Evolutionary conservation across 2,888 invertebrate genomes (phyloP).

Genomic region (Germaria angustata): DNA sequence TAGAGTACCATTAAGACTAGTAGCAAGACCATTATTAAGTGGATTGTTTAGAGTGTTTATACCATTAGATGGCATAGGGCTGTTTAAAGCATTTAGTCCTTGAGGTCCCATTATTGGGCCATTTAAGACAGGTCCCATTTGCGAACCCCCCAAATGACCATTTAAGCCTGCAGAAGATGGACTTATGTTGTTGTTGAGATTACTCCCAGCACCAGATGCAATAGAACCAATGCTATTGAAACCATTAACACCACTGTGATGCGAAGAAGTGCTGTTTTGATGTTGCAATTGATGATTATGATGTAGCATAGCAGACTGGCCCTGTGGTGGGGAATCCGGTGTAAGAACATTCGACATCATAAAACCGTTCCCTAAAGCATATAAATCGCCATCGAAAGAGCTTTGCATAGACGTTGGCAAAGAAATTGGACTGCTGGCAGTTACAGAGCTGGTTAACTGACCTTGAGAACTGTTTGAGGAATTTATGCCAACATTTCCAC

Average conservation of each 20-base stretch:
- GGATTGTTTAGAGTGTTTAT: constrained; percentile 60
- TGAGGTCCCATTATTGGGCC: constrained; percentile 62
- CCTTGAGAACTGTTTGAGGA: constrained; percentile 74
- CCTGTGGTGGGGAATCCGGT: constrained; percentile 80
- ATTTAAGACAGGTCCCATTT: constrained; percentile 67
- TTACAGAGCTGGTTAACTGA: constrained; percentile 76
- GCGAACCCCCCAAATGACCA: constrained; percentile 66
- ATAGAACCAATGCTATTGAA: constrained; percentile 62
- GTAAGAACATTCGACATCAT: constrained; percentile 78
- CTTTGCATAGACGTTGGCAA: constrained; percentile 86
- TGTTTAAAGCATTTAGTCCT: constrained; percentile 61
- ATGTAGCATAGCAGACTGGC: constrained; percentile 67
- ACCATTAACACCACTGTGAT: constrained; percentile 60
- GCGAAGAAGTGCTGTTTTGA: constrained; percentile 63
- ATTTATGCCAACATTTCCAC: constrained; percentile 68
- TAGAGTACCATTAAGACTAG: constrained; percentile 60
- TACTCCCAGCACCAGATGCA: constrained; percentile 69
- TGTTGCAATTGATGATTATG: constrained; percentile 69
- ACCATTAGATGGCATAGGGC: constrained; percentile 54
- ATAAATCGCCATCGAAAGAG: constrained; percentile 89
- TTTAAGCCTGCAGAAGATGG: constrained; percentile 68
- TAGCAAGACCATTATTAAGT: constrained; percentile 58
- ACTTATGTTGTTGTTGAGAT: constrained; percentile 54
- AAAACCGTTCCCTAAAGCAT: constrained; percentile 81
- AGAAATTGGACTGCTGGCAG: constrained; percentile 86